Base-by-base conservation (phyloP, 1,140 invertebrate species). In the Chironomus striatipennis region DNA sequence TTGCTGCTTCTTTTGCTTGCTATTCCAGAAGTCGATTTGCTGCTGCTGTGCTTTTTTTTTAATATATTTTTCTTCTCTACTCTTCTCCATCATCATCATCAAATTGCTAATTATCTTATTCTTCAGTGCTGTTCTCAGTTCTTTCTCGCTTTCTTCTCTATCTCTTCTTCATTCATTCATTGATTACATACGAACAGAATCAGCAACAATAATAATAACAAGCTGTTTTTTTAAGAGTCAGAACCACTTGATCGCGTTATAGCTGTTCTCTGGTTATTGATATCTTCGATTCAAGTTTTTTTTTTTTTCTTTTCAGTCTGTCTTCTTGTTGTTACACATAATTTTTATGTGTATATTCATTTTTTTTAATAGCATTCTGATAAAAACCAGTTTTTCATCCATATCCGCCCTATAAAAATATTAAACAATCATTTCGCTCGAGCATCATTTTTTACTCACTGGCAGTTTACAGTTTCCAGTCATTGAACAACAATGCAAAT, bases 221-320 rank as follows among this genome's bases (percentile, higher is more conserved):
- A 57, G 47, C 15, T 57, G 47, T n/a, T 57, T 7, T n/a, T 57
- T 57, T 57, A 15, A 2, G 5, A 57, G 3, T 57, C 47, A 70
- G 65, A 70, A 21, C 65, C 65, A 70, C 65, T 70, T 20, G 65
- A 70, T 70, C 18, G 65, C 65, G 65, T 70, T 70, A 70, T 70
- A 70, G 65, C 65, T 70, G 65, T 70, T 70, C 17, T 70, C 65
- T 21, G 65, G 65, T 70, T 70, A 70, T 70, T 70, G 65, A 70
- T 70, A 70, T 21, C 17, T 70, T 21, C 9, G 20, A 70, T 20
- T 70, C 65, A 20, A 70, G 17, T 70, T 70, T 17, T 70, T 34
- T 34, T 34, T 34, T 34, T n/a, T n/a, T n/a, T n/a, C 64, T 67
- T 70, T 57, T 57, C 47, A 57, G 47, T 57, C 47, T 15, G 47